phyloP scores from a whole-genome alignment of 2,888 invertebrate genomes.

The Nemotelus nigrinus region DNA sequence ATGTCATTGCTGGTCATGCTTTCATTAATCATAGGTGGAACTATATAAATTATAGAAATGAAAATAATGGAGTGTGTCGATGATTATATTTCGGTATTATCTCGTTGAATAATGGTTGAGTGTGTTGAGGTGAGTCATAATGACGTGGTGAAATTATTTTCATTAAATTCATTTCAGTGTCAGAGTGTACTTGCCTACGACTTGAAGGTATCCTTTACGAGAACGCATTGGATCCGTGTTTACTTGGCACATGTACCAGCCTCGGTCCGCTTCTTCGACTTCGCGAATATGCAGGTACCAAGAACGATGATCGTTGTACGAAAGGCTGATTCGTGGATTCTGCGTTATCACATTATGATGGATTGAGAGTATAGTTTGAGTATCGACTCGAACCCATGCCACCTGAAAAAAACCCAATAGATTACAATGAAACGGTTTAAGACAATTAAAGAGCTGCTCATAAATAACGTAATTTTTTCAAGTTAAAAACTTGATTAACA shows the following conservation, averaged over 20 bases:
- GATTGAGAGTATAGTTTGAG: constrained; percentile 90
- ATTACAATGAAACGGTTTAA: neutral
- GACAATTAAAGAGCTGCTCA: neutral
- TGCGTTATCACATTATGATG: constrained; percentile 92
- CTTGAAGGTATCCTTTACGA: constrained; percentile 88
- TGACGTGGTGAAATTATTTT: neutral
- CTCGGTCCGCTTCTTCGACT: constrained; percentile 87
- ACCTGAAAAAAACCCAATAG: constrained; percentile 68
- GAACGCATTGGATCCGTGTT: constrained; percentile 95
- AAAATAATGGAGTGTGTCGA: neutral
- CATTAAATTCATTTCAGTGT: neutral
- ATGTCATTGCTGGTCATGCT: constrained; percentile 91
- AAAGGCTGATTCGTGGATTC: constrained; percentile 86
- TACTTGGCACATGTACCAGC: constrained; percentile 93
- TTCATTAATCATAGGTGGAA: constrained; percentile 90
- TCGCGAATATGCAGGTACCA: constrained; percentile 92
- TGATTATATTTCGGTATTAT: neutral
- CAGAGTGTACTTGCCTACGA: constrained; percentile 76
- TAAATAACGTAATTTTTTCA: too few species aligned
- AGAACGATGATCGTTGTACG: constrained; percentile 89
- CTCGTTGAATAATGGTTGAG: neutral
- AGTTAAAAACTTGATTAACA: too few species aligned
- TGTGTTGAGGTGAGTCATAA: neutral
- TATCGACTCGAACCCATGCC: constrained; percentile 93
- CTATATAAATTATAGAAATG: constrained; percentile 66